Percentiles rank a stretch among this genome's conserved stretches.
Evolutionary conservation across 2,797 vertebrate genomes (phyloP).

Genomic region (Selene dorsalis): DNA sequence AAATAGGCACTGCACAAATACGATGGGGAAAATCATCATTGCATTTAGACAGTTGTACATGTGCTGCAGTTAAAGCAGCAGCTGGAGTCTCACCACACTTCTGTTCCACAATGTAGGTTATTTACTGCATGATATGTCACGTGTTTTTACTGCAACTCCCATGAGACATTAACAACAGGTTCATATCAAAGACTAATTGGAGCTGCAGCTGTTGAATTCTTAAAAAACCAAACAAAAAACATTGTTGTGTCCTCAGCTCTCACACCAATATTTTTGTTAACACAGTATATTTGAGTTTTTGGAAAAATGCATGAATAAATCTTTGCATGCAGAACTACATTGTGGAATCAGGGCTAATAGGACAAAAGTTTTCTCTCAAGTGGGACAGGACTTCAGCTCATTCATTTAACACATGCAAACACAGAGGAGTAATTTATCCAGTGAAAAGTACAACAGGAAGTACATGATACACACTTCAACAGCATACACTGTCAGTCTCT

Average conservation of each 20-base stretch:
- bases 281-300: neutral
- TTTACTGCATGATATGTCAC: neutral
- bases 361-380: conserved; percentile 13
- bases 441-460: conserved; percentile 28
- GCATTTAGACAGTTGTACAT: conserved; percentile 44
- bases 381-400: conserved; percentile 59
- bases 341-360: conserved; percentile 21
- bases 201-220: conserved; percentile 8
- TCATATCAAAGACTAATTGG: conserved; percentile 8
- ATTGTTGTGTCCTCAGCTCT: neutral
- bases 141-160: conserved; percentile 19
- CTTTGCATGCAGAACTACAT: conserved; percentile 4
- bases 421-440: conserved; percentile 27
- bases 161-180: conserved; percentile 13
- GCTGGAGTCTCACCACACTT: conserved; percentile 40
- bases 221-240: neutral
- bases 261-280: neutral
- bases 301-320: neutral
- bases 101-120: conserved; percentile 18
- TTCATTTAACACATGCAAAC: conserved; percentile 62
- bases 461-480: conserved; percentile 14
- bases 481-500: conserved; percentile 3
- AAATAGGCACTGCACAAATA: conserved; percentile 58
- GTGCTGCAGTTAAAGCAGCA: conserved; percentile 34
- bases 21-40: conserved; percentile 69